Conservation (phyloP, 2,113 vertebrate species). For the Potamarius usumacintae region DNA sequence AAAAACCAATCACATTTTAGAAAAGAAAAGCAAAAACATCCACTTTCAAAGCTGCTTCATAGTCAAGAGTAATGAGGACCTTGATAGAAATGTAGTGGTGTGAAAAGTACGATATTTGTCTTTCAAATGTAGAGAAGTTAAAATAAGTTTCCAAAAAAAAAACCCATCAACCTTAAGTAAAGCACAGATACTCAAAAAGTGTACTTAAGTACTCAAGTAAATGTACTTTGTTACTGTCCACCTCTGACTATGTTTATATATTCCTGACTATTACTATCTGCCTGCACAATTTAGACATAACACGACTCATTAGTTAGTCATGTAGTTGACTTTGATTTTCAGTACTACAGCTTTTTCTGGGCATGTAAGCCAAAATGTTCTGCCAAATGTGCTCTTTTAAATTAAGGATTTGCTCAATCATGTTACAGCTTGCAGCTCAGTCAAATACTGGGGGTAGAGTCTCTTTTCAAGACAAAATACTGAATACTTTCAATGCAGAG, state of each 20-base stretch:
- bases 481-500: background rate
- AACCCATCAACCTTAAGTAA: no score
- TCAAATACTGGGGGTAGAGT: background rate
- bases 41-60: no score
- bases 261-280: background rate
- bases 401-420: conserved; percentile 13
- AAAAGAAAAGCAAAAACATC: no score
- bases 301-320: background rate
- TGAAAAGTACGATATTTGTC: no score
- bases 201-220: no score
- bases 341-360: background rate
- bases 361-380: background rate
- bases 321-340: background rate
- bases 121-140: no score
- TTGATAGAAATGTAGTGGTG: no score
- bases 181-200: no score
- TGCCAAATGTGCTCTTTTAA: background rate
- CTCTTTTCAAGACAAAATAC: background rate
- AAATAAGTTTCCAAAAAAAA: no score
- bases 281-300: background rate
- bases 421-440: background rate
- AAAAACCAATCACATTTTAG: no score
- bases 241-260: background rate
- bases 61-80: no score
- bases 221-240: no score